These are phyloP conservation scores for Metridium senile DNA, from an alignment of 92 coral and sea anemone species.

Conservation along the genomic window DNA sequence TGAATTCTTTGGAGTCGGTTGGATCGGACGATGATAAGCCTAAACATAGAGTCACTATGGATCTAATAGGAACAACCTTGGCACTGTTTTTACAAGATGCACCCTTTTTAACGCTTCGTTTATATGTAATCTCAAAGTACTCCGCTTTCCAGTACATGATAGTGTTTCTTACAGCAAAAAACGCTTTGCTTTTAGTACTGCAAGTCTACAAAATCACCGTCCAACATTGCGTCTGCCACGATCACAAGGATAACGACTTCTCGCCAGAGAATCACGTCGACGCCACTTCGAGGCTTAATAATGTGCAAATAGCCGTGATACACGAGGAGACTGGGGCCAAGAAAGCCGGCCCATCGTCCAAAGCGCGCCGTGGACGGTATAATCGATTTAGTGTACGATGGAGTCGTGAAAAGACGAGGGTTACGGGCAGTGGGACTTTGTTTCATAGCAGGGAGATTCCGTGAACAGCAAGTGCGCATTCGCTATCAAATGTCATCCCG, in stretches of 20 bases:
- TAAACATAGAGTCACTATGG: conserved; percentile 81
- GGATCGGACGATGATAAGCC: conserved; percentile 27
- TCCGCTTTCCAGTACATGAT: conserved; percentile 93
- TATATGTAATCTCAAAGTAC: conserved; percentile 89
- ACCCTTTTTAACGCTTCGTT: conserved; percentile 86
- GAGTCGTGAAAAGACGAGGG: conserved; percentile 39
- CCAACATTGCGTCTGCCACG: conserved; percentile 87
- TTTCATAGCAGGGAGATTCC: conserved; percentile 2
- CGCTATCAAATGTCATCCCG: too few species aligned
- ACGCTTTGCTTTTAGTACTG: conserved; percentile 82
- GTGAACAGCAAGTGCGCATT: too few species aligned
- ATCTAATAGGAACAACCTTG: conserved; percentile 76
- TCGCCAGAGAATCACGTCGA: conserved; percentile 90
- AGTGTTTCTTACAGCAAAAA: conserved; percentile 89
- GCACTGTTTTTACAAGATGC: conserved; percentile 92
- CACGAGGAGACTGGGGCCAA: conserved; percentile 55
- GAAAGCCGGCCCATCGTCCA: neutral
- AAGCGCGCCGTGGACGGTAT: conserved; percentile 30
- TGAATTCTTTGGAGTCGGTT: conserved; percentile 14
- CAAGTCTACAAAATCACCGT: conserved; percentile 93
- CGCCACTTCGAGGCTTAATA: conserved; percentile 75
- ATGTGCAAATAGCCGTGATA: conserved; percentile 91
- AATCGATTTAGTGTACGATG: conserved; percentile 55
- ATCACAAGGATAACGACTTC: conserved; percentile 92
- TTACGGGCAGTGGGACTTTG: conserved; percentile 10